Base-by-base conservation (phyloP, 2,797 vertebrate species). In the Lepilemur ruficaudatus region DNA sequence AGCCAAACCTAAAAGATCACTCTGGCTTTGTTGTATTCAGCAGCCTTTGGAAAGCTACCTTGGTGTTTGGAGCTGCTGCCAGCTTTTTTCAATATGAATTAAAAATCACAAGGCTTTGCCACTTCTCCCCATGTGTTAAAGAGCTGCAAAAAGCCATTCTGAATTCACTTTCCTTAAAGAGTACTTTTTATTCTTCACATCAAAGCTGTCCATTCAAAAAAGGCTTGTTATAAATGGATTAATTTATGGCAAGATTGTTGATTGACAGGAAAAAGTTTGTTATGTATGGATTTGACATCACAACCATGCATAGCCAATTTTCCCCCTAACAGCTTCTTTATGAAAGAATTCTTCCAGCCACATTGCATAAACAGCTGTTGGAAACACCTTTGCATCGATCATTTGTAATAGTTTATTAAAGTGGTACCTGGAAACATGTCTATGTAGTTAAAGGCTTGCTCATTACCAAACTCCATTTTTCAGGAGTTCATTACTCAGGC, bases 391-490 rank as follows among this genome's bases (percentile, higher is more conserved):
- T 96, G 97, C 97, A 98, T 98, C 95, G 98, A 98, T 98, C 98
- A 98, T 98, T 98, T 98, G 97, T 98, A 98, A 97, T 98, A 96
- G 98, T 98, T 98, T 98, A 98, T 98, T 99, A 98, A 98, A 98
- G 98, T 98, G 98, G 97, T 98, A 98, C 98, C 98, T 99, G 98
- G 98, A 97, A 97, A 96, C 84, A 87, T 95, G 96, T 94, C 98
- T 96, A 52, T 97, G 96, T 95, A 98, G 98, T 98, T 98, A 98
- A 98, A 98, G 97, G n/a, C 97, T 98, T 98, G 96, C 97, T 98
- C 97, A 98, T 98, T 98, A 98, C 91, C 96, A 95, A 97, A 92
- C 52, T 73, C 87, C 89, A 84, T 96, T 59, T 98, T 98, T 98
- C 94, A 93, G 95, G 94, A 94, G 91, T 97, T 96, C 98, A 9